Percentiles rank a stretch among this genome's conserved stretches.
phyloP scores from a whole-genome alignment of 2,888 invertebrate species.

The Catocala nupta region DNA sequence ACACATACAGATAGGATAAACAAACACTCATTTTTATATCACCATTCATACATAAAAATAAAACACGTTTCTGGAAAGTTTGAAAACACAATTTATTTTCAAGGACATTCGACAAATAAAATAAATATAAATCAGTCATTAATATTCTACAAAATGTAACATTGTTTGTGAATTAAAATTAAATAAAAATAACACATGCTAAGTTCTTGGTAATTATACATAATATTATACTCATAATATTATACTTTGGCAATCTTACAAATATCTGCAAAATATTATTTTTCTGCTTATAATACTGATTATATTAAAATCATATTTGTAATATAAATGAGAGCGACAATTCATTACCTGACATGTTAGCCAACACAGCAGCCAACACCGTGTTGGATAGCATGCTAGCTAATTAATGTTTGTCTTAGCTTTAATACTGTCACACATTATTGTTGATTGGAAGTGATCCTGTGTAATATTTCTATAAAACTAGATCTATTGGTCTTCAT shows the following conservation, averaged over 20 bases:
- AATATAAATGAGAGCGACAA: not conserved
- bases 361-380: not conserved
- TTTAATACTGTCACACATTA: constrained; percentile 34
- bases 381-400: not conserved
- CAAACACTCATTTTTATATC: too few species aligned
- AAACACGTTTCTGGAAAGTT: constrained; percentile 38
- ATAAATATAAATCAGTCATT: constrained; percentile 52
- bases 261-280: constrained; percentile 20
- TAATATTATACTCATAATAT: not conserved
- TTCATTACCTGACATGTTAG: not conserved
- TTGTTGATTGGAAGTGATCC: constrained; percentile 22
- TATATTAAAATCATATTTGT: not conserved
- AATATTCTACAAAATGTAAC: constrained; percentile 37
- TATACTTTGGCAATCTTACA: constrained; percentile 45
- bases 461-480: constrained; percentile 19
- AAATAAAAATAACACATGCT: not conserved
- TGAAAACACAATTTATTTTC: constrained; percentile 51
- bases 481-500: constrained; percentile 42
- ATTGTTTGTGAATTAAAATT: not conserved
- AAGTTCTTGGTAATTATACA: not conserved
- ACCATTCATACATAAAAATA: constrained; percentile 16
- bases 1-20: too few species aligned
- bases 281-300: constrained; percentile 38
- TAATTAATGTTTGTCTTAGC: not conserved
- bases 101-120: constrained; percentile 41